Percentiles rank a stretch among this genome's conserved stretches.
Conservation (phyloP, 2,797 vertebrate species). For the Centropyge bicolor region DNA sequence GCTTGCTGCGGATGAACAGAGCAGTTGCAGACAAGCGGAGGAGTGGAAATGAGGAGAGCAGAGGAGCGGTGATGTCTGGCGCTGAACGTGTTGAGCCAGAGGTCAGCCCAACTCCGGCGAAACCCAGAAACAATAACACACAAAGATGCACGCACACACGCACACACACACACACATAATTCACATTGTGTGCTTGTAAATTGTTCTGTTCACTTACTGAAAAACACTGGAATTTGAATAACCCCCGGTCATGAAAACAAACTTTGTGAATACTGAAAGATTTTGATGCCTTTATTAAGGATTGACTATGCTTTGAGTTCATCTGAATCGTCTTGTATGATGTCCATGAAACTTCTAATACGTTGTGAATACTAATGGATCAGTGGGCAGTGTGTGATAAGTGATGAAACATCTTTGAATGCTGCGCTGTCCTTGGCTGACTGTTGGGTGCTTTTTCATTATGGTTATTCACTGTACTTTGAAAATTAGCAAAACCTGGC, state of each 20-base stretch:
- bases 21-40: slow-evolving; percentile 75
- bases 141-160: slow-evolving; percentile 31
- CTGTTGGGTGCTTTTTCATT: slow-evolving; percentile 76
- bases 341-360: slow-evolving; percentile 79
- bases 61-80: slow-evolving; percentile 75
- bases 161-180: slow-evolving; percentile 21
- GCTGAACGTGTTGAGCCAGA: slow-evolving; percentile 77
- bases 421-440: slow-evolving; percentile 77
- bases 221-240: slow-evolving; percentile 71
- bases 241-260: slow-evolving; percentile 77
- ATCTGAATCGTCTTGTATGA: slow-evolving; percentile 66
- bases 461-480: slow-evolving; percentile 74
- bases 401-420: slow-evolving; percentile 78
- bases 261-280: slow-evolving; percentile 74
- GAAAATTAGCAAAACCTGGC: slow-evolving; percentile 82
- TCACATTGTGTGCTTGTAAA: slow-evolving; percentile 62
- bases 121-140: slow-evolving; percentile 76
- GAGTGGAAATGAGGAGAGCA: slow-evolving; percentile 80
- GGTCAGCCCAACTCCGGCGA: slow-evolving; percentile 72
- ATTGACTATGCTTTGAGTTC: slow-evolving; percentile 70
- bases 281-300: slow-evolving; percentile 78
- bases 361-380: slow-evolving; percentile 79
- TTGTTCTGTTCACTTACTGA: slow-evolving; percentile 60
- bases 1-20: slow-evolving; percentile 69
- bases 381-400: slow-evolving; percentile 74